phyloP scores from a whole-genome alignment of 2,797 vertebrate species.

The Rhyacichthys aspro region DNA sequence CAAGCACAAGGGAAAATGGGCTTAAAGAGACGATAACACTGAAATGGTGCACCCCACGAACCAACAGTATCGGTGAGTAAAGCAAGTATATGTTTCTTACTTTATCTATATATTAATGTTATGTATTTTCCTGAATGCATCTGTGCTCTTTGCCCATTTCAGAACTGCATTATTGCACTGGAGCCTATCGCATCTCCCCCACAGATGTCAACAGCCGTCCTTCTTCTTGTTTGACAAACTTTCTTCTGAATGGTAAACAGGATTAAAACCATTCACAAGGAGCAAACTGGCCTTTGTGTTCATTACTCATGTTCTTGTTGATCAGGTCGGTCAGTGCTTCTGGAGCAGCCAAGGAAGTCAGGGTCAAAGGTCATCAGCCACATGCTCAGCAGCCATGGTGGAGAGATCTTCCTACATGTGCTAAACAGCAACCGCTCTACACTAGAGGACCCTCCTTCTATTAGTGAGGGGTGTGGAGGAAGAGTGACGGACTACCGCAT shows the following conservation, averaged over 20 bases:
- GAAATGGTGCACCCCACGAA: constrained; percentile 98
- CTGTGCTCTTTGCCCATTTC: constrained; percentile 28
- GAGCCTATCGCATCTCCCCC: constrained; percentile 96
- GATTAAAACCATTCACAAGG: neutral
- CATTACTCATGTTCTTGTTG: neutral
- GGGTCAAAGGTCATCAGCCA: constrained; percentile 99
- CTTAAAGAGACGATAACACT: constrained; percentile 96
- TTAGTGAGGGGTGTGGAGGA: constrained; percentile 97
- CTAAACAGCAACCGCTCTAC: constrained; percentile 97
- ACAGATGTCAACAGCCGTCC: constrained; percentile 98
- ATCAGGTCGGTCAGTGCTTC: constrained; percentile 91
- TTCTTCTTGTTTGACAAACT: constrained; percentile 98
- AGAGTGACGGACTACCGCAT: constrained; percentile 98
- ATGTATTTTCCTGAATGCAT: neutral
- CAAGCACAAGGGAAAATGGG: constrained; percentile 88
- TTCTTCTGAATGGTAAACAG: constrained; percentile 91
- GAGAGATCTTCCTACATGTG: constrained; percentile 97
- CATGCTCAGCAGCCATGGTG: constrained; percentile 98
- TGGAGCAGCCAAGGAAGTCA: constrained; percentile 97
- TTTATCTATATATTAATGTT: no score
- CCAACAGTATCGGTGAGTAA: constrained; percentile 78
- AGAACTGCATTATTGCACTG: constrained; percentile 98
- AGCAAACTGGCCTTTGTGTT: neutral
- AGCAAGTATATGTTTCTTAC: no score
- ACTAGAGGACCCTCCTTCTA: constrained; percentile 97